Base-by-base conservation (phyloP, 1,140 invertebrate genomes). In the Ostrea edulis region DNA sequence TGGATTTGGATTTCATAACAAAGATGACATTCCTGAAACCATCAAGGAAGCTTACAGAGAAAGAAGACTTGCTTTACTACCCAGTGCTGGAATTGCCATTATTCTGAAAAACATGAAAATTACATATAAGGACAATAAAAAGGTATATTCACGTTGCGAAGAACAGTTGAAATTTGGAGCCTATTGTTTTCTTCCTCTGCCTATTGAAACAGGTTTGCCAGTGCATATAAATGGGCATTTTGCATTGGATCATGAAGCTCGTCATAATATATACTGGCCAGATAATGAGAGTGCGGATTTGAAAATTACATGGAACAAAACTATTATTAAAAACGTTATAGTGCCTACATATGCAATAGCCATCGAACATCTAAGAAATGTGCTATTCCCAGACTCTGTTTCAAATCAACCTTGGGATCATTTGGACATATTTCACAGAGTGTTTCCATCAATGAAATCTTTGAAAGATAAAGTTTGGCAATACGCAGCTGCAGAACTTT, bases 201-300 rank as follows among this genome's bases (percentile, higher is more conserved):
- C 93, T 51, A 85, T 92, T n/a, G 83, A 88, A 22, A 93, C 93
- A 8, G 89, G 89, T 22, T 65, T 93, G 14, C 93, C 93, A 12
- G 90, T 93, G 25, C 91, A 94, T 86, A 90, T 94, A 11, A 94
- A 94, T 89, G 93, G 92, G 0, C 90, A 91, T 55, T 94, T 94
- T 92, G 92, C 92, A 20, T 82, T 94, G 25, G 92, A 91, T 55
- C n/a, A 68, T 68, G 88, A 91, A 55, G 89, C 91, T 77, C 83
- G 92, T 12, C 82, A 90, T 29, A 87, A 91, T 71, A 84, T 92
- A 11, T 91, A 90, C 83, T 92, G 92, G 92, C 86, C 91, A 20
- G 11, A 53, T 2, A 3, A 8, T 35, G 11, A 71, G 68, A 8
- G 44, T 11, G 35, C 7, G 20, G 81, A 44, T 51, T 82, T 82